A percentile compares a stretch with the other conserved stretches of the same genome.
phyloP scores from a whole-genome alignment of 2,888 invertebrate genomes.

The Clistopyga incitator region DNA sequence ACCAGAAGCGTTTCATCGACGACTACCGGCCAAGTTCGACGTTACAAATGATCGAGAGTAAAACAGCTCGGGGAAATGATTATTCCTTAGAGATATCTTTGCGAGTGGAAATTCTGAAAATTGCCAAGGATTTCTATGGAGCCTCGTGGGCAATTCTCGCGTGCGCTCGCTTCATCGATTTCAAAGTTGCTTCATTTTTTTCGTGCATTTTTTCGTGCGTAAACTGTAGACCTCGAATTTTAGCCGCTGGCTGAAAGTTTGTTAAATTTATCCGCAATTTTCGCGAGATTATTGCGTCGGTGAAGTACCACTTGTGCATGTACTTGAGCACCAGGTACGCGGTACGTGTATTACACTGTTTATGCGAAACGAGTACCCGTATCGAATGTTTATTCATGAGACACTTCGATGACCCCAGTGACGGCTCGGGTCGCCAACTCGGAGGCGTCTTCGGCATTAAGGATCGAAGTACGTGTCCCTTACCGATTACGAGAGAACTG shows the following conservation, averaged over 20 bases:
- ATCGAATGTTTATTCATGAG: not conserved
- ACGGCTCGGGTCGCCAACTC: not conserved
- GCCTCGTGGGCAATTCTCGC: slow-evolving; percentile 8
- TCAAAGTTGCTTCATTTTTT: not conserved
- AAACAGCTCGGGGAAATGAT: not conserved
- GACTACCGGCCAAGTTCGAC: slow-evolving; percentile 17
- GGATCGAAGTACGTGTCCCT: not conserved
- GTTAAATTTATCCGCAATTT: slow-evolving; percentile 7
- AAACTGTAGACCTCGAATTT: no score
- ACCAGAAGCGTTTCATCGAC: slow-evolving; percentile 17
- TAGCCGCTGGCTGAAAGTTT: slow-evolving; percentile 9
- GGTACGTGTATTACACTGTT: not conserved
- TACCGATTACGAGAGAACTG: slow-evolving; percentile 1
- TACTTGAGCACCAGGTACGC: not conserved
- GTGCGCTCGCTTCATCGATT: not conserved
- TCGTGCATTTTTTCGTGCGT: no score
- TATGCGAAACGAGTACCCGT: slow-evolving; percentile 6
- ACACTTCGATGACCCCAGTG: slow-evolving; percentile 22
- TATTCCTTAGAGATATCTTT: not conserved
- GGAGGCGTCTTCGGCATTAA: not conserved
- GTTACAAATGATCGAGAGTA: slow-evolving; percentile 1
- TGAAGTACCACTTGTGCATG: not conserved
- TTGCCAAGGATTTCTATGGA: not conserved
- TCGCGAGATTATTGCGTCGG: not conserved
- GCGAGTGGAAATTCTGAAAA: no score